Evolutionary conservation across 2,113 vertebrate species (phyloP).

Genomic region (Chaenocephalus aceratus): DNA sequence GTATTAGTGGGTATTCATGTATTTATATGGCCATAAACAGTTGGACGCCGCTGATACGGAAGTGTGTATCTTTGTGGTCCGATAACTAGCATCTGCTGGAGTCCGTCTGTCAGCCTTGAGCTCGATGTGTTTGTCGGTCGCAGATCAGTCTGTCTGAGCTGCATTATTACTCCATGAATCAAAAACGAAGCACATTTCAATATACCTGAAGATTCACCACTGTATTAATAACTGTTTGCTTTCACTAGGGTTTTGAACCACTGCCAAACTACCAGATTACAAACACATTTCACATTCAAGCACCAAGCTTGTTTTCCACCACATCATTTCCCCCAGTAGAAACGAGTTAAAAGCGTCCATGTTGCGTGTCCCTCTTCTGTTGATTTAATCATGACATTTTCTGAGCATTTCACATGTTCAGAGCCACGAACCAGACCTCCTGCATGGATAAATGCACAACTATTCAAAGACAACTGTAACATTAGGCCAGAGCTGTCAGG

Average conservation of each 20-base stretch:
- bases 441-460: slow-evolving; percentile 44
- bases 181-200: too few relatives aligned
- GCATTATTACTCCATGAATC: too few relatives aligned
- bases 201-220: too few relatives aligned
- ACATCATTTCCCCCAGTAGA: slow-evolving; percentile 15
- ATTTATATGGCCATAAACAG: too few relatives aligned
- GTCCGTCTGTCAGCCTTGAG: slow-evolving; percentile 13
- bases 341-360: slow-evolving; percentile 2
- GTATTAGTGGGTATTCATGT: not conserved
- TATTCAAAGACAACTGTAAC: slow-evolving; percentile 4
- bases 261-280: not conserved
- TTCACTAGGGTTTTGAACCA: not conserved
- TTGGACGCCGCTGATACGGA: not conserved
- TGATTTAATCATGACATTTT: slow-evolving; percentile 53
- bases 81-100: slow-evolving; percentile 18
- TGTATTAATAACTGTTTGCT: too few relatives aligned
- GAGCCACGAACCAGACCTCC: slow-evolving; percentile 44
- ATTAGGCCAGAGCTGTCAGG: slow-evolving; percentile 1
- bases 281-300: too few relatives aligned
- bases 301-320: not conserved
- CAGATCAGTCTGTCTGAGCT: slow-evolving; percentile 39
- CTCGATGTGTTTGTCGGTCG: slow-evolving; percentile 25
- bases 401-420: slow-evolving; percentile 38
- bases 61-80: not conserved
- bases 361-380: slow-evolving; percentile 30